These are phyloP conservation scores for Pimephales promelas DNA, from an alignment of 2,113 vertebrate species.

Conservation along the genomic window DNA sequence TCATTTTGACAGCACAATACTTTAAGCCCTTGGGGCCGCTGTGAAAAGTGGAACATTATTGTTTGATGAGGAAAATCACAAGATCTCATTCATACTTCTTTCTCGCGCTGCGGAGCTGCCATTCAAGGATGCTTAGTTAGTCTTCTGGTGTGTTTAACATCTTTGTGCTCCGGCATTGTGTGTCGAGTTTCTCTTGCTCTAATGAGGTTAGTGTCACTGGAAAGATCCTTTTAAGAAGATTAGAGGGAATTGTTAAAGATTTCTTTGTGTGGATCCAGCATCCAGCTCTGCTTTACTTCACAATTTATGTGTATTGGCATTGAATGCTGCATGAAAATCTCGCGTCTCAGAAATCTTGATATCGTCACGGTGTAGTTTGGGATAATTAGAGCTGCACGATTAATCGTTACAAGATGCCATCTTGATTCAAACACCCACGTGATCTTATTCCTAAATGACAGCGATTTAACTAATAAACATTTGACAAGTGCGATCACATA, in stretches of 20 bases:
- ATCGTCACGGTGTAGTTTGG: no score
- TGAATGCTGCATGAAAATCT: background rate
- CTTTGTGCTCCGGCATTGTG: constrained; percentile 50
- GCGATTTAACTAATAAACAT: no score
- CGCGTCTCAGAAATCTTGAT: no score
- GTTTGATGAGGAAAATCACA: constrained; percentile 24
- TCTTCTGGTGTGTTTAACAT: constrained; percentile 50
- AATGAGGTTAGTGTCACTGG: constrained; percentile 59
- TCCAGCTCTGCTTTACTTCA: background rate
- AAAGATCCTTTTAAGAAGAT: constrained; percentile 60
- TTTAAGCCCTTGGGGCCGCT: background rate
- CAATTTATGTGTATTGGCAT: background rate
- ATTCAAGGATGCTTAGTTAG: constrained; percentile 48
- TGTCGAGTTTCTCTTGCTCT: constrained; percentile 50
- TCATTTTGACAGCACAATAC: constrained; percentile 27
- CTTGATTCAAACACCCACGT: no score
- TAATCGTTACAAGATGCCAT: no score
- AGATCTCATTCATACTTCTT: background rate
- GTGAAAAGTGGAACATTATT: constrained; percentile 26
- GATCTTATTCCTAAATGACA: no score
- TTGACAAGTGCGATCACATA: no score
- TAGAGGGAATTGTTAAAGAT: constrained; percentile 49
- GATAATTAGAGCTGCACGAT: no score
- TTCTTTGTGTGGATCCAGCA: background rate
- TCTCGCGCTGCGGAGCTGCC: constrained; percentile 2